A percentile compares a stretch with the other conserved stretches of the same genome.
Evolutionary conservation across 2,888 invertebrate species (phyloP).

Genomic region (Troides helena): DNA sequence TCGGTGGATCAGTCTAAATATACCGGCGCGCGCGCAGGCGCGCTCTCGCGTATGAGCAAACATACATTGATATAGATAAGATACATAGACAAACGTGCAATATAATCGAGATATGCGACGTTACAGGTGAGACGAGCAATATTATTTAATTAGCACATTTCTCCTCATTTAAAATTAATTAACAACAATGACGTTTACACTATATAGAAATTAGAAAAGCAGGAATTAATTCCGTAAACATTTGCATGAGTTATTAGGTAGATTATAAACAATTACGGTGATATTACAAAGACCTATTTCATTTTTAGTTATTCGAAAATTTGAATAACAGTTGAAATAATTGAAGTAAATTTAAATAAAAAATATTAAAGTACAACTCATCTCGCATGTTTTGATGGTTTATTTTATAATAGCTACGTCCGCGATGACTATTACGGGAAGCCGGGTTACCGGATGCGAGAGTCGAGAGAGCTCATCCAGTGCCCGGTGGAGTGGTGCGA

Average conservation of each 20-base stretch:
- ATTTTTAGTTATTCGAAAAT: no score
- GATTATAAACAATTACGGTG: constrained; percentile 3
- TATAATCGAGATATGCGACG: constrained; percentile 62
- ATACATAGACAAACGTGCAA: constrained; percentile 59
- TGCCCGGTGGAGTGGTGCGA: constrained; percentile 91
- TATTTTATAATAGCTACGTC: constrained; percentile 63
- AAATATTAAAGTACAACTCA: background rate
- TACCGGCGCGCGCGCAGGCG: constrained; percentile 71
- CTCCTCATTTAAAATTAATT: constrained; percentile 10
- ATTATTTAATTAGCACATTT: constrained; percentile 32
- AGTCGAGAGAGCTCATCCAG: constrained; percentile 87
- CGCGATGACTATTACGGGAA: constrained; percentile 69
- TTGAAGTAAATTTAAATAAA: background rate
- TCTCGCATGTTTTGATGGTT: constrained; percentile 11
- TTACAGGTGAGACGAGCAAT: constrained; percentile 65
- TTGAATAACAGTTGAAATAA: background rate
- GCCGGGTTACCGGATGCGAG: constrained; percentile 80
- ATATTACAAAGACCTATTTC: constrained; percentile 6
- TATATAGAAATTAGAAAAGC: background rate
- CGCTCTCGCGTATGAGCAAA: constrained; percentile 56
- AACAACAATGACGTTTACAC: constrained; percentile 5
- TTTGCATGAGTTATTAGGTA: constrained; percentile 13
- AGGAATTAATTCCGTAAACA: constrained; percentile 14
- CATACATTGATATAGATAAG: constrained; percentile 72
- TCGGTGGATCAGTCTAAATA: constrained; percentile 75